Evolutionary conservation across 2,797 vertebrate genomes (phyloP).

Genomic region (Pristis pectinata): DNA sequence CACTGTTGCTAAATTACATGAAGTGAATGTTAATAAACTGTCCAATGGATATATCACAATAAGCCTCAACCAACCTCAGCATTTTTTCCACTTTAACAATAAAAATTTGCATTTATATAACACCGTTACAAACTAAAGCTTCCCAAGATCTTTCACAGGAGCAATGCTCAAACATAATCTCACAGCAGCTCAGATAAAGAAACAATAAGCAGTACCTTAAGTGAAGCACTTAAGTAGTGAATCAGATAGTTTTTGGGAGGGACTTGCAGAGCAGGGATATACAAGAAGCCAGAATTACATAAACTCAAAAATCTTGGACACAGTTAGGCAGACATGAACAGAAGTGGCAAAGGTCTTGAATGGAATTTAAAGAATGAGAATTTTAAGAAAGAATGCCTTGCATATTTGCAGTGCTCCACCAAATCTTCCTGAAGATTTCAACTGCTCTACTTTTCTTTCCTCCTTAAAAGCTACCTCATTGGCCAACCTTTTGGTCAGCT

Average conservation of each 20-base stretch:
- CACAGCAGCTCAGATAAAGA: neutral
- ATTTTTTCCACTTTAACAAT: neutral
- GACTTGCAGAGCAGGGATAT: neutral
- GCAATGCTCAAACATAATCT: neutral
- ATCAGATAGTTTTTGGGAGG: neutral
- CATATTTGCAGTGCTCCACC: neutral
- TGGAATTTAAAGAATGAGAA: neutral
- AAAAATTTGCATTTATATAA: neutral
- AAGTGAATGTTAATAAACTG: neutral
- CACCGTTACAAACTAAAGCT: neutral
- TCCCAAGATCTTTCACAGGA: neutral
- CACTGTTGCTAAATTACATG: neutral
- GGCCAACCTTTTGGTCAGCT: neutral
- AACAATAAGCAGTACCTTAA: neutral
- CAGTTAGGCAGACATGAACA: no score
- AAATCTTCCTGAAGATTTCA: neutral
- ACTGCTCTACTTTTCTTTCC: neutral
- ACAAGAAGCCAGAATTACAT: neutral
- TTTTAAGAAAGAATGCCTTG: neutral
- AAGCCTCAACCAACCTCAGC: neutral
- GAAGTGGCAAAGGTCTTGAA: neutral
- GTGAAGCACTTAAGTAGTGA: neutral
- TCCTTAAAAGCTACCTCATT: neutral
- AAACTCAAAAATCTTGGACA: neutral
- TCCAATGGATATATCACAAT: neutral